phyloP scores from a whole-genome alignment of 1,140 invertebrate species.

The Drosophila paulistorum region DNA sequence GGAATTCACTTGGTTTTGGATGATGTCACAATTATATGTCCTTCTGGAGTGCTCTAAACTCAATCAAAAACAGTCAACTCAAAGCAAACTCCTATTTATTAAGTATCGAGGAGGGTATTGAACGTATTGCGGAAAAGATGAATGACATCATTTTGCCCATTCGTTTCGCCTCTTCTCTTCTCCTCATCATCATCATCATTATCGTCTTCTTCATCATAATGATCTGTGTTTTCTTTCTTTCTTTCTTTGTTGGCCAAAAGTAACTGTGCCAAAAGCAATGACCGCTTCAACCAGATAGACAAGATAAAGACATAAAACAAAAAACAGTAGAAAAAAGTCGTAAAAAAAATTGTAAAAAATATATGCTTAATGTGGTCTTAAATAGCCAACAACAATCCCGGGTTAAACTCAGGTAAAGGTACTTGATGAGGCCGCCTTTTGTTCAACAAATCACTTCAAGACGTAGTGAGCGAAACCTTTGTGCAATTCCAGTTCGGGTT shows the following conservation, averaged over 20 bases:
- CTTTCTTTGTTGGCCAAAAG: conserved; percentile 42
- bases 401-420: conserved; percentile 4
- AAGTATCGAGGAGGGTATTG: conserved; percentile 31
- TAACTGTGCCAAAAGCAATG: conserved; percentile 69
- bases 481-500: conserved; percentile 13
- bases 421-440: conserved; percentile 20
- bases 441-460: background rate
- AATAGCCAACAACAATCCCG: conserved; percentile 38
- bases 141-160: conserved; percentile 68
- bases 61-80: background rate
- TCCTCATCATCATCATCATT: conserved; percentile 46
- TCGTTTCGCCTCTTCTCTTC: conserved; percentile 36
- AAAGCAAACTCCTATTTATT: conserved; percentile 8
- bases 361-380: conserved; percentile 64
- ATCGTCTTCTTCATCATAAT: conserved; percentile 18
- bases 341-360: conserved; percentile 33
- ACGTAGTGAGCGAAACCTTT: background rate
- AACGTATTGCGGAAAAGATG: conserved; percentile 52
- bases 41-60: background rate
- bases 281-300: conserved; percentile 50
- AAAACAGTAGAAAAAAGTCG: conserved; percentile 18
- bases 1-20: conserved; percentile 34
- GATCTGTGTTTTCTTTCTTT: conserved; percentile 36
- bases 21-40: conserved; percentile 45
- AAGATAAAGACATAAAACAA: conserved; percentile 49